Evolutionary conservation across 2,113 vertebrate genomes (phyloP).

Genomic region (Colius striatus): DNA sequence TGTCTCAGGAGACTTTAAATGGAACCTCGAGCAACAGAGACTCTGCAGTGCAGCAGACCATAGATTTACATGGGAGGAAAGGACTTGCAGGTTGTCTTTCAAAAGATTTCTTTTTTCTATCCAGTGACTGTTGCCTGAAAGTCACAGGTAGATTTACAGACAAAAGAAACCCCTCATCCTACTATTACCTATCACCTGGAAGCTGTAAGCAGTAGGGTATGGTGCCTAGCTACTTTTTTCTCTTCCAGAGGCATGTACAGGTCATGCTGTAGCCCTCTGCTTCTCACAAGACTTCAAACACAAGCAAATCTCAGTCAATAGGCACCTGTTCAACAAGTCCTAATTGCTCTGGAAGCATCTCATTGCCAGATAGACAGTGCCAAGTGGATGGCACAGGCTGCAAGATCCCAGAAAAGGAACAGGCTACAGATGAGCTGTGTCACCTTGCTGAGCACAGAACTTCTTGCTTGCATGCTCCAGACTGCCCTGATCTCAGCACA

Average conservation of each 20-base stretch:
- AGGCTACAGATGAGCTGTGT: neutral
- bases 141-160: neutral
- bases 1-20: conserved; percentile 54
- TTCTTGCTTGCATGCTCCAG: fast-evolving
- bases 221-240: neutral
- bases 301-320: fast-evolving
- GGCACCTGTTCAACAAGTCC: neutral
- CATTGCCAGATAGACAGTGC: neutral
- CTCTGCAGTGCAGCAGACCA: neutral
- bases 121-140: neutral
- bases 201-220: neutral
- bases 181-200: neutral
- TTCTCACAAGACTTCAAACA: neutral
- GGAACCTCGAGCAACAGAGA: conserved; percentile 9
- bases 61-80: neutral
- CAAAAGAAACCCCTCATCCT: neutral
- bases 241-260: neutral
- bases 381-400: neutral
- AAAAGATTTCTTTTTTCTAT: neutral
- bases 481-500: neutral
- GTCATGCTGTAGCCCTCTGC: neutral
- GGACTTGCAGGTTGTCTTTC: neutral
- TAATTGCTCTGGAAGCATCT: neutral
- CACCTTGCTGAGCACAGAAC: neutral
- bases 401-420: neutral